Evolutionary conservation across 1,140 invertebrate genomes (phyloP), one percentile per base, ranked within the genome.

Genomic region (Drosophila sproati): DNA sequence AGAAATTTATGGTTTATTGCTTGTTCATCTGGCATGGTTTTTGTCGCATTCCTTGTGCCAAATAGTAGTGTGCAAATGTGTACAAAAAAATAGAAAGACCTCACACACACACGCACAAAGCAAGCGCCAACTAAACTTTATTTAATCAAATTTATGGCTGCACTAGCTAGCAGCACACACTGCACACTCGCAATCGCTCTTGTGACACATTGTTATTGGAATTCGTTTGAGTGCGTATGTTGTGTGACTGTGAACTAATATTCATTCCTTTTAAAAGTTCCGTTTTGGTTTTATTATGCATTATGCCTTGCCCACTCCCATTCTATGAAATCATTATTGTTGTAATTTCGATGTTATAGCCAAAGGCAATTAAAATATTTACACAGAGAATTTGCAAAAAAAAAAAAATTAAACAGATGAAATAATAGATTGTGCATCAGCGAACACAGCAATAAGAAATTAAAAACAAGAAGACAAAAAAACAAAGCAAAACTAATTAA

Each of bases 1-100:
- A 78, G 85, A 88, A 89, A 89, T 89, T 85, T 89, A 88, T 88
- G 85, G 85, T 88, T 88, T 88, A 88, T 88, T 89, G 85, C 85
- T 88, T 88, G 85, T 88, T 88, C 85, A 83, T 85, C 70, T 89
- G 83, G 68, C 73, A 81, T 78, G 89, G 85, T 88, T 88, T 88
- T 88, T 89, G 85, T 83, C 85, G 85, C 85, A 88, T 88, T 88
- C 77, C 76, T 77, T 57, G 69, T 74, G 77, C 67, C 85, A 78
- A 80, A 82, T 80, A 61, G 64, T 52, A 60, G 62, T 35, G 63
- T 55, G 47, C 37, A 32, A 67, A 48, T 20, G 41, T 32, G 32
- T 28, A 57, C 59, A 74, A 85, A 82, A 85, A 20, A 20, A 20
- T 20, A 20, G 20, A 20, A 20, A 20, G 20, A 20, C 0, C 20